Evolutionary conservation across 2,113 vertebrate species (phyloP), one percentile per base, ranked within the genome.

Genomic region (Antigone vipio): DNA sequence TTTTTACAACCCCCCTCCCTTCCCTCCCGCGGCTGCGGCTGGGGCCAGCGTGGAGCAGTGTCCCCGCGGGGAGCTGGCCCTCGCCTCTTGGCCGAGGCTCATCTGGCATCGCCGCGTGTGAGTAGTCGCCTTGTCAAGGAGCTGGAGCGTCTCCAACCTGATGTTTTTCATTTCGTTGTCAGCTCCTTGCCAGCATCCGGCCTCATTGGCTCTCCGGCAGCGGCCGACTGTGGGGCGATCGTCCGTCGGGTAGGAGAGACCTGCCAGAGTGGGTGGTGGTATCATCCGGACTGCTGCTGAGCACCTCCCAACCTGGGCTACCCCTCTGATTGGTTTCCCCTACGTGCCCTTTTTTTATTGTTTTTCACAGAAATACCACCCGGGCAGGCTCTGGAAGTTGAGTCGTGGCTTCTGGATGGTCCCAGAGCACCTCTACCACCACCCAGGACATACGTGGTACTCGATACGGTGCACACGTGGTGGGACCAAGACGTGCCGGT

Each of bases 401-500:
- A 44, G 62, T 9, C 0, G 30, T 45, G 52, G 12, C 16, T 76
- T 47, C 24, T 26, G 24, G 49, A 30, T 44, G 50, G 63, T 60
- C 45, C 53, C 8, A 9, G 29, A 22, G 12, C 49, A 23, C 2
- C 50, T 44, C 53, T 2, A 9, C n/a, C 21, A 35, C 30, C 72
- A 5, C 34, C 0, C 0, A 71, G 77, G 72, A n/a, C 2, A 1
- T 2, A 2, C 0, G 0, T 5, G 7, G 49, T 7, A 53, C 73
- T 68, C 8, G 26, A 56, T 17, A 9, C 0, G 34, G 10, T 34
- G 52, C 16, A 11, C 4, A 1, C 0, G 6, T 3, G 27, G 35
- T 42, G 23, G 74, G 34, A 72, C 34, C 12, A 3, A 29, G 67
- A 8, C 0, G 0, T 22, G 44, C 17, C 2, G 2, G 30, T 34